Percentiles rank a stretch among this genome's conserved stretches.
Evolutionary conservation across 2,888 invertebrate species (phyloP).

Genomic region (Hipparchia sbordonii): DNA sequence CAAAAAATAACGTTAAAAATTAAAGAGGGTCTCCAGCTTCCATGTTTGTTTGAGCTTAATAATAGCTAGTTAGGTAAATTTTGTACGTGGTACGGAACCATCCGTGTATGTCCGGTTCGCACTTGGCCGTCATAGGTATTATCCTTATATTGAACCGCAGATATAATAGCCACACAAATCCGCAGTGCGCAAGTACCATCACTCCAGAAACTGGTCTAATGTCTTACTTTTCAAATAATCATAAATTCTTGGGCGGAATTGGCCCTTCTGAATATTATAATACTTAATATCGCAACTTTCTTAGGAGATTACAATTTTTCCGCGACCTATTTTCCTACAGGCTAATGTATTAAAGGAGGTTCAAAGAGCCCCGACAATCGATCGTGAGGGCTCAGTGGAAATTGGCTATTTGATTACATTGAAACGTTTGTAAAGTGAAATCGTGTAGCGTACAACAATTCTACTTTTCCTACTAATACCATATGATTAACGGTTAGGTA

Average conservation of each 20-base stretch:
- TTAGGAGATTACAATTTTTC: slow-evolving; percentile 43
- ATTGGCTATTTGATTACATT: slow-evolving; percentile 16
- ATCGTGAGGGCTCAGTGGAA: slow-evolving; percentile 22
- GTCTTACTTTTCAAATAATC: slow-evolving; percentile 62
- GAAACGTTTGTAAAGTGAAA: background rate
- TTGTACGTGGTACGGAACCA: no score
- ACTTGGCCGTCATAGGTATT: no score
- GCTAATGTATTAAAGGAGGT: slow-evolving; percentile 36
- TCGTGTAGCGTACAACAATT: background rate
- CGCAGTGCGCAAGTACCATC: slow-evolving; percentile 43
- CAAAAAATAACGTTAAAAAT: no score
- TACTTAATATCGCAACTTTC: slow-evolving; percentile 43
- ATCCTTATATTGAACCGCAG: background rate
- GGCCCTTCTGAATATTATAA: slow-evolving; percentile 51
- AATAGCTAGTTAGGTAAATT: no score
- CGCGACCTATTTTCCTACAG: slow-evolving; percentile 35
- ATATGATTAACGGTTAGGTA: no score
- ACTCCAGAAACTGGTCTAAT: slow-evolving; percentile 44
- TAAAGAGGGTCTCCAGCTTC: no score
- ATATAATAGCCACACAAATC: background rate
- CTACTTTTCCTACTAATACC: no score
- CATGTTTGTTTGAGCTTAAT: no score
- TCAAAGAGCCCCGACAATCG: slow-evolving; percentile 31
- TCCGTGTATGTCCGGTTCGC: no score
- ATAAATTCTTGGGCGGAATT: slow-evolving; percentile 56